A percentile compares a stretch with the other conserved stretches of the same genome.
phyloP scores from a whole-genome alignment of 2,113 vertebrate genomes.

The Octodon degus region DNA sequence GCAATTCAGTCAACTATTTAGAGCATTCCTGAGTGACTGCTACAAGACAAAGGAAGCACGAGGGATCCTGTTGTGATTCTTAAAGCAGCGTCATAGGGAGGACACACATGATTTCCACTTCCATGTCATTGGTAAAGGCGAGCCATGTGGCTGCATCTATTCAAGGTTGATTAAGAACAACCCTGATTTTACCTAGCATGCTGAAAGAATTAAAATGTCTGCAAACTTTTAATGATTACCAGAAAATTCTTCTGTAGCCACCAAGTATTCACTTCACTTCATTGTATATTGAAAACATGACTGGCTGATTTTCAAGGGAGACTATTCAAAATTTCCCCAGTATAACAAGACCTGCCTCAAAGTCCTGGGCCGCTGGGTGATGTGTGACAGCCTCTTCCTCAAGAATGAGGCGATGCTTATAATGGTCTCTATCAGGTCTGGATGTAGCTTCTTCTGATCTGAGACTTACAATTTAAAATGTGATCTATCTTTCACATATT shows the following conservation, averaged over 20 bases:
- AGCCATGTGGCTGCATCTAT: background rate
- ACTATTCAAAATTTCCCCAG: background rate
- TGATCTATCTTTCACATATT: background rate
- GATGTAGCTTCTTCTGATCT: background rate
- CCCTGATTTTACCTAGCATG: background rate
- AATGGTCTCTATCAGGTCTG: background rate
- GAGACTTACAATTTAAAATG: conserved; percentile 10
- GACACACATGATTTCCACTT: background rate
- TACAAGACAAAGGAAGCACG: background rate
- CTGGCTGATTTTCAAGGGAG: background rate
- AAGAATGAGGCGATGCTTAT: background rate
- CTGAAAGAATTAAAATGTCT: conserved; percentile 1
- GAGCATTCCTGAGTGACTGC: background rate
- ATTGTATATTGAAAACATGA: background rate
- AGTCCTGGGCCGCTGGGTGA: background rate
- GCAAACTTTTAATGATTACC: background rate
- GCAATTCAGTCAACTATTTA: conserved; percentile 10
- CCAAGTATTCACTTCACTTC: background rate
- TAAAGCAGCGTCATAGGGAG: background rate
- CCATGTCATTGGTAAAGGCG: background rate
- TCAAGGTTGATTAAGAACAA: conserved; percentile 24
- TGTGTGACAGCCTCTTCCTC: background rate
- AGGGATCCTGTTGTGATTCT: background rate
- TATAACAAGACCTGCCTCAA: background rate
- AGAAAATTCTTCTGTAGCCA: background rate